These are phyloP conservation scores for Dasyurus viverrinus DNA, from an alignment of 2,113 vertebrate genomes.

Conservation along the genomic window DNA sequence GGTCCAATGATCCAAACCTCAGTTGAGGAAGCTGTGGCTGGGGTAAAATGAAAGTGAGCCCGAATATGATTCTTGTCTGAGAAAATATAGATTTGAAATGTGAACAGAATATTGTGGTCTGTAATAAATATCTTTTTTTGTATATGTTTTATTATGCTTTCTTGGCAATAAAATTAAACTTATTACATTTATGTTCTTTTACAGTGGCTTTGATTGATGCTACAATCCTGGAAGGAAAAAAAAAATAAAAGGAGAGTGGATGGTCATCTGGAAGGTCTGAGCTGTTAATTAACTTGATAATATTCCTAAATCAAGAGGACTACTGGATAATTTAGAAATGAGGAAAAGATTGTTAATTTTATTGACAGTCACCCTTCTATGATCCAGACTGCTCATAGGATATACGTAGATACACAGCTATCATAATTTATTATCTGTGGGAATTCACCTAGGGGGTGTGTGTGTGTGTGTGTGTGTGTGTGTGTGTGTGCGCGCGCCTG, in stretches of 20 bases:
- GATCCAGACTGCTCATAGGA: background rate
- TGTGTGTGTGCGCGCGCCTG: background rate
- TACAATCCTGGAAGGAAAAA: background rate
- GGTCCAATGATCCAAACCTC: background rate
- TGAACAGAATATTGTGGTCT: background rate
- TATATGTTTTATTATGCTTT: background rate
- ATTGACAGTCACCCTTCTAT: background rate
- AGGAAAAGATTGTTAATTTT: background rate
- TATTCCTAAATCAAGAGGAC: background rate
- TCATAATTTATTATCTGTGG: background rate
- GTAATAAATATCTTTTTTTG: background rate
- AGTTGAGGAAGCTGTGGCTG: background rate
- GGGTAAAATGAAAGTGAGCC: background rate
- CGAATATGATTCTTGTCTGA: background rate
- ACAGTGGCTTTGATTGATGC: background rate
- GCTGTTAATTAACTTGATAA: background rate
- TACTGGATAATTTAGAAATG: background rate
- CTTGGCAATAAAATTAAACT: background rate
- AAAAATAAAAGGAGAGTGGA: background rate
- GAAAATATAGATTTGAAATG: background rate
- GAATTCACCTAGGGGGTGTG: background rate
- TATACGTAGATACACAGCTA: background rate
- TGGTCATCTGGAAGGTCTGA: background rate
- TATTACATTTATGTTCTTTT: background rate
- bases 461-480: too few relatives aligned